Conservation (phyloP, 2,888 invertebrate genomes). For the Thysanoteuthis rhombus region DNA sequence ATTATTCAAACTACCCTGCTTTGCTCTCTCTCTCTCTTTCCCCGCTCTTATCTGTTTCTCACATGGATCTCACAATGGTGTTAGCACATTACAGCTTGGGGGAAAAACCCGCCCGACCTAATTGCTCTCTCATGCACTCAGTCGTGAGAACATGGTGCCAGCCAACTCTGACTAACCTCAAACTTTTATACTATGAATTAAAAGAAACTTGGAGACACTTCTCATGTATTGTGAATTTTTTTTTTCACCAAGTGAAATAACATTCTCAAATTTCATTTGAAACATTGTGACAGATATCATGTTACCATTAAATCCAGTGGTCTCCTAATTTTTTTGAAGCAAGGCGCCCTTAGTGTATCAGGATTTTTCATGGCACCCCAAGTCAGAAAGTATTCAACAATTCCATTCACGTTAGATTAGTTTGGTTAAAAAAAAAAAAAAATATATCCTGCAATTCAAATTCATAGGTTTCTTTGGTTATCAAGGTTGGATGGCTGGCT, state of each 20-base stretch:
- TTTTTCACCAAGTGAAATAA: neutral
- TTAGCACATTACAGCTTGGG: neutral
- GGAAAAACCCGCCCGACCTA: neutral
- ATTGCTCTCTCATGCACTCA: neutral
- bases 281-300: neutral
- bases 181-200: neutral
- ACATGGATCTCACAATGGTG: neutral
- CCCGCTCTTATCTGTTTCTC: neutral
- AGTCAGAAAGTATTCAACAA: no score
- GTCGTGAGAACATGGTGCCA: neutral
- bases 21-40: neutral
- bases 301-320: no score
- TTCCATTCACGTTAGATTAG: no score
- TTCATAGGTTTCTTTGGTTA: no score
- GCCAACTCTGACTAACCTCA: neutral
- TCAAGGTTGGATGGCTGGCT: no score
- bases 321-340: no score
- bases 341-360: no score
- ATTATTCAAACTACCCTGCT: neutral
- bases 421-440: no score
- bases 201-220: neutral
- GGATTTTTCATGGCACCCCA: no score
- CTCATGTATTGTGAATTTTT: neutral
- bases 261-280: neutral
- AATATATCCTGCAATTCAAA: no score